Percentiles rank a stretch among this genome's conserved stretches.
These are phyloP conservation scores for Tylochromis polylepis DNA, from an alignment of 2,113 vertebrate genomes.

Conservation along the genomic window DNA sequence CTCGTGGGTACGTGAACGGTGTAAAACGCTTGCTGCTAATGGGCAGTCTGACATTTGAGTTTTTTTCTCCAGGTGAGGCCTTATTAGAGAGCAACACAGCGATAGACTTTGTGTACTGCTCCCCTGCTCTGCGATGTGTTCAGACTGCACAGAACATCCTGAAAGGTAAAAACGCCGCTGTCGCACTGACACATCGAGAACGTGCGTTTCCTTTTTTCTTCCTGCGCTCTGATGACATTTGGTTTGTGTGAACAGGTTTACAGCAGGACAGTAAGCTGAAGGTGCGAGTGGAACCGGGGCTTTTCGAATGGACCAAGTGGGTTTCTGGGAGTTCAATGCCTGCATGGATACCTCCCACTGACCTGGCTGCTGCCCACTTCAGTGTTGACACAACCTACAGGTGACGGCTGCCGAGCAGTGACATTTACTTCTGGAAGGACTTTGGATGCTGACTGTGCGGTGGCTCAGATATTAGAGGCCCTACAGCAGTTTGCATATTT, in stretches of 20 bases:
- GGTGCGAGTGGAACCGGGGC: slow-evolving; percentile 87
- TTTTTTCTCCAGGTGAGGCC: slow-evolving; percentile 80
- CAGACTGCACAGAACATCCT: slow-evolving; percentile 94
- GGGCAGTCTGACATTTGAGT: background rate
- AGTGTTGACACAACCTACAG: slow-evolving; percentile 90
- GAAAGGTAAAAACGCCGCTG: slow-evolving; percentile 72
- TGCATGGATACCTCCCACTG: slow-evolving; percentile 83
- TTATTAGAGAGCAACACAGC: slow-evolving; percentile 84
- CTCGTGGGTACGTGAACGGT: slow-evolving; percentile 70
- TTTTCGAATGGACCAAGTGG: slow-evolving; percentile 99
- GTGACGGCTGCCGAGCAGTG: background rate
- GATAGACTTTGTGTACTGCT: slow-evolving; percentile 88
- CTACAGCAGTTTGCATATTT: background rate
- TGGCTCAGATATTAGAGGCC: background rate
- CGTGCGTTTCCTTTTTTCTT: background rate
- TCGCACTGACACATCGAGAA: background rate
- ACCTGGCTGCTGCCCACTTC: slow-evolving; percentile 85
- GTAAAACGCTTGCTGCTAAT: accelerated
- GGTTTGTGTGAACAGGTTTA: slow-evolving; percentile 73
- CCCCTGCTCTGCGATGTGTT: slow-evolving; percentile 89
- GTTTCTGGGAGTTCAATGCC: slow-evolving; percentile 85
- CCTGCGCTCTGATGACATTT: accelerated
- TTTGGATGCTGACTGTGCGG: accelerated
- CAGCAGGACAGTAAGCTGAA: slow-evolving; percentile 89
- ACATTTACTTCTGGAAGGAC: background rate